Evolutionary conservation across 2,113 vertebrate species (phyloP), one percentile per base, ranked within the genome.

Genomic region (Morphnarchus princeps): DNA sequence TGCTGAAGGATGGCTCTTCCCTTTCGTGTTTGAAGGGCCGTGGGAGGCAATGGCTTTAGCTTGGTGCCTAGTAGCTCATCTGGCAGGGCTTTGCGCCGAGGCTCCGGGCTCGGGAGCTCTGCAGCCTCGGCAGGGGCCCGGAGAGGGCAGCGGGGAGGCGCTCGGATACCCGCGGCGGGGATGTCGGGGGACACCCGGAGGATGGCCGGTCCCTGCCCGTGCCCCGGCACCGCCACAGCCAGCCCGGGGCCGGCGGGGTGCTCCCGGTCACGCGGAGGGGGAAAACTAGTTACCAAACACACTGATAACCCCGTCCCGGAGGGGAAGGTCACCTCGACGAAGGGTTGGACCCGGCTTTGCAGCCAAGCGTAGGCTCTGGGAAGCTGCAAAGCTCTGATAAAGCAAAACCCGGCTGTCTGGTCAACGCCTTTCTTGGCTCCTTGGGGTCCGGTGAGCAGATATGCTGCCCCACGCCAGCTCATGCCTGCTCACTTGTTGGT

Each of bases 221-320:
- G 34, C 16, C 49, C 34, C 36, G 20, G 47, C 16, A 29, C 72
- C 32, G 24, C 24, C 61, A 29, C 40, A 14, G 40, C 32, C 78
- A 29, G 31, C 31, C 24, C 17, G 16, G 34, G 34, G 31, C 49
- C 7, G 54, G 54, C 24, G 52, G 34, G 40, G 34, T 15, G 42
- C 42, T 69, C 52, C 42, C 11, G 26, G 40, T 40, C 32, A 58
- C 38, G 18, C 18, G 20, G 34, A 43, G 43, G 25, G 20, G 31
- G 28, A 17, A 49, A 52, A 11, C 31, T 11, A 10, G 11, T 70
- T 43, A n/a, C 29, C 49, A 9, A 28, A 13, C 78, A 31, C 1
- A 1, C 16, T 6, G 13, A 5, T 1, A 2, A 31, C 13, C 20
- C 29, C 25, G 11, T 62, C 21, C 15, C 7, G 2, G 32, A 54